phyloP scores from a whole-genome alignment of 2,113 vertebrate species.

The Rhadina sibilatrix region DNA sequence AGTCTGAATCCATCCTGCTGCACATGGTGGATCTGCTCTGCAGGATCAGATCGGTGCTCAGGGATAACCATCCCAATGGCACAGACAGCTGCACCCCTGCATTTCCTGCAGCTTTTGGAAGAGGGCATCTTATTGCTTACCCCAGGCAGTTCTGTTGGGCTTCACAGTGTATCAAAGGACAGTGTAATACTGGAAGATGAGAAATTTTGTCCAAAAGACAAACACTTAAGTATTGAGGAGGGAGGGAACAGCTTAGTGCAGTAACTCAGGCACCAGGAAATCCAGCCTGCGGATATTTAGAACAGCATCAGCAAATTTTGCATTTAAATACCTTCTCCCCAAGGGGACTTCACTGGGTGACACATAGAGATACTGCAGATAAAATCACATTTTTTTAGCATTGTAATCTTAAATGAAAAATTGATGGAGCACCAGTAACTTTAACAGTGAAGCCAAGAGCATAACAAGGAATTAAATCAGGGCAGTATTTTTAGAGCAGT shows the following conservation, averaged over 20 bases:
- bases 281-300: background rate
- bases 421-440: background rate
- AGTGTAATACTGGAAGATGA: background rate
- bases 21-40: rapidly evolving
- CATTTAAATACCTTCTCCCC: background rate
- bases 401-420: background rate
- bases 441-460: background rate
- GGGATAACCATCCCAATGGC: background rate
- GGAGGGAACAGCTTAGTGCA: background rate
- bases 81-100: rapidly evolving
- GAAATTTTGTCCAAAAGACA: background rate
- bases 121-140: background rate
- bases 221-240: background rate
- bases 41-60: rapidly evolving
- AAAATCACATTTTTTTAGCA: background rate
- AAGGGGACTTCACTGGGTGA: background rate
- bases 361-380: background rate
- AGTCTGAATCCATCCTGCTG: background rate
- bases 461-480: background rate
- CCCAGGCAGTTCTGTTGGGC: background rate
- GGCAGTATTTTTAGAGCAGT: background rate
- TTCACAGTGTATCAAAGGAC: background rate
- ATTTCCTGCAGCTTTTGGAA: background rate
- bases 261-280: background rate
- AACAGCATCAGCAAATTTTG: background rate